phyloP scores from a whole-genome alignment of 30 jellyfish, hydroid and myxozoan genomes.

The Aurelia coerulea region DNA sequence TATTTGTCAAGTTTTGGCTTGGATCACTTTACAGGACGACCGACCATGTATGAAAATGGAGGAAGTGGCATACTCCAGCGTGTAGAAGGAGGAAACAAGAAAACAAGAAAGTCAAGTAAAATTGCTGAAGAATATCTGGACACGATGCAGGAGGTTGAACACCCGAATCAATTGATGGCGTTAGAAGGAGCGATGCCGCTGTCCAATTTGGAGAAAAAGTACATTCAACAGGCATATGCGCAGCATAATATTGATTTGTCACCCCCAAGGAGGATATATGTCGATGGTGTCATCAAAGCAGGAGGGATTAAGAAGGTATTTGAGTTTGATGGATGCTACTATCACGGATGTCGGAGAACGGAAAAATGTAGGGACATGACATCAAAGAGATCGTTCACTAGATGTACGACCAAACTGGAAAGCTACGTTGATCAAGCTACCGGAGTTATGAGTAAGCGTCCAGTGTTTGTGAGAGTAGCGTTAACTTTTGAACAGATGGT shows the following conservation, averaged over 20 bases:
- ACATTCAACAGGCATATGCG: not conserved
- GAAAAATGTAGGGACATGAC: not conserved
- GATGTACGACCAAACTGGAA: not conserved
- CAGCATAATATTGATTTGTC: not conserved
- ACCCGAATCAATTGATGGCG: not conserved
- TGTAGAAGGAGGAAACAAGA: no score
- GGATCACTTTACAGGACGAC: not conserved
- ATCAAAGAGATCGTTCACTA: not conserved
- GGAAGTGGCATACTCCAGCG: no score
- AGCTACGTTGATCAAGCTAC: no score
- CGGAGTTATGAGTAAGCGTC: no score
- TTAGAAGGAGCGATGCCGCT: not conserved
- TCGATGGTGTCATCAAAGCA: not conserved
- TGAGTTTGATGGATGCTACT: slow-evolving; percentile 27
- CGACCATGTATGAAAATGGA: not conserved
- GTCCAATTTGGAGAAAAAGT: not conserved
- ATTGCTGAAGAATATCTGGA: no score
- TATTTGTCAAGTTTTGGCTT: slow-evolving; percentile 6
- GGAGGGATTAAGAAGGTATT: not conserved
- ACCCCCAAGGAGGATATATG: not conserved
- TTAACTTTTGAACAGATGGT: no score
- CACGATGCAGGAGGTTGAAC: not conserved
- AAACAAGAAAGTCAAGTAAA: no score
- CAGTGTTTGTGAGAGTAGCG: no score
- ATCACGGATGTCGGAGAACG: not conserved